phyloP scores from a whole-genome alignment of 2,113 vertebrate genomes.

The Tetraodon nigroviridis region DNA sequence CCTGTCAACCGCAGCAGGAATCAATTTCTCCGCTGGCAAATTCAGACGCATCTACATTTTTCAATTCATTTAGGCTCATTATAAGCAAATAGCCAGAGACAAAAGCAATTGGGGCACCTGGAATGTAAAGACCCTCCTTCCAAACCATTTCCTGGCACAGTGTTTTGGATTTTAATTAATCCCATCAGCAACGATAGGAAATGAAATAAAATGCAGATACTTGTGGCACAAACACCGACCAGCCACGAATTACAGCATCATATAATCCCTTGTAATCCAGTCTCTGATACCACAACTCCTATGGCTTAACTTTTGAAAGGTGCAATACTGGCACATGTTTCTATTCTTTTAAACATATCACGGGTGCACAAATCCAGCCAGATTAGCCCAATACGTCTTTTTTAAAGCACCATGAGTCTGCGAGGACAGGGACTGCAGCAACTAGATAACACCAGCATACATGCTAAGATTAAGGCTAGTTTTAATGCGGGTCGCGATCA shows the following conservation, averaged over 20 bases:
- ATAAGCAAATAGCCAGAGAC: slow-evolving; percentile 55
- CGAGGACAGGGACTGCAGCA: neutral
- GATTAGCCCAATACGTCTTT: neutral
- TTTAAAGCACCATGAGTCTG: neutral
- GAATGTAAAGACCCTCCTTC: slow-evolving; percentile 48
- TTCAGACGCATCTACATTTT: slow-evolving; percentile 63
- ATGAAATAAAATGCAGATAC: slow-evolving; percentile 24
- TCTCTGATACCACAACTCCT: neutral
- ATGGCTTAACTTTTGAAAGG: slow-evolving; percentile 3
- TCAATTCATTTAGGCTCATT: slow-evolving; percentile 69
- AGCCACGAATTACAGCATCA: slow-evolving; percentile 13
- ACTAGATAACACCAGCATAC: neutral
- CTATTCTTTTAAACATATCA: neutral
- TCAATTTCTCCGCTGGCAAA: slow-evolving; percentile 52
- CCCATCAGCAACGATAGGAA: slow-evolving; percentile 40
- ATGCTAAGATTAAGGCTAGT: neutral
- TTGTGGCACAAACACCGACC: slow-evolving; percentile 12
- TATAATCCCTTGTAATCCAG: neutral
- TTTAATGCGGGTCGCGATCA: slow-evolving; percentile 10
- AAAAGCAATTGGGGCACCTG: slow-evolving; percentile 56
- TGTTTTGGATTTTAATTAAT: slow-evolving; percentile 57
- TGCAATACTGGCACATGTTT: neutral
- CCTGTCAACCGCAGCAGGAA: slow-evolving; percentile 48
- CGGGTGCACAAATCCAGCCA: neutral
- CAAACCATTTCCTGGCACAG: slow-evolving; percentile 54